phyloP scores from a whole-genome alignment of 2,797 vertebrate species.

The Coilia nasus region DNA sequence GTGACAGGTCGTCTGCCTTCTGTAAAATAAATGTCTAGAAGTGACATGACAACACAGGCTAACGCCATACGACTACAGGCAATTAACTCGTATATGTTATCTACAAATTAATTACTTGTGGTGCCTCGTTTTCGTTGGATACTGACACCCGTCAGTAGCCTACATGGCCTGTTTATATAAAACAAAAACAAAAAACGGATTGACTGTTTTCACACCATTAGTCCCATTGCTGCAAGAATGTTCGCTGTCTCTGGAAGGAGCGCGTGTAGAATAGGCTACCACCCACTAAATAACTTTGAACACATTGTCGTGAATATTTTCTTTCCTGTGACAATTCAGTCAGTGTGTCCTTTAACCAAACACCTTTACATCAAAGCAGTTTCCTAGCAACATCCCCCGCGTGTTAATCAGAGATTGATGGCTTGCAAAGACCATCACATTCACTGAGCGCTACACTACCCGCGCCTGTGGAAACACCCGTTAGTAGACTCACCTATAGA shows the following conservation, averaged over 20 bases:
- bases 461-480: background rate
- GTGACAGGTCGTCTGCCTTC: constrained; percentile 1
- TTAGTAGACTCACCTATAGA: constrained; percentile 2
- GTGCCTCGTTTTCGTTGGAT: background rate
- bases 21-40: background rate
- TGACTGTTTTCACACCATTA: background rate
- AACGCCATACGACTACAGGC: background rate
- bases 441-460: constrained; percentile 55
- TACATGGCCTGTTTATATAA: background rate
- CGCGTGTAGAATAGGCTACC: background rate
- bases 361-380: constrained; percentile 51
- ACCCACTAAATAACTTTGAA: background rate
- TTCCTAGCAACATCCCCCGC: constrained; percentile 77
- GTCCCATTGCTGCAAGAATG: background rate
- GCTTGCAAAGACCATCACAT: constrained; percentile 63
- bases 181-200: background rate
- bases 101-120: background rate
- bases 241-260: background rate
- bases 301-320: background rate
- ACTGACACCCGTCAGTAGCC: background rate
- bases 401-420: constrained; percentile 65
- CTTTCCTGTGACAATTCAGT: background rate
- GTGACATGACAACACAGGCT: background rate
- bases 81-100: background rate
- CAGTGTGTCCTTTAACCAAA: constrained; percentile 55